Base-by-base conservation (phyloP, 2,113 vertebrate genomes). In the Pluvianellus socialis region DNA sequence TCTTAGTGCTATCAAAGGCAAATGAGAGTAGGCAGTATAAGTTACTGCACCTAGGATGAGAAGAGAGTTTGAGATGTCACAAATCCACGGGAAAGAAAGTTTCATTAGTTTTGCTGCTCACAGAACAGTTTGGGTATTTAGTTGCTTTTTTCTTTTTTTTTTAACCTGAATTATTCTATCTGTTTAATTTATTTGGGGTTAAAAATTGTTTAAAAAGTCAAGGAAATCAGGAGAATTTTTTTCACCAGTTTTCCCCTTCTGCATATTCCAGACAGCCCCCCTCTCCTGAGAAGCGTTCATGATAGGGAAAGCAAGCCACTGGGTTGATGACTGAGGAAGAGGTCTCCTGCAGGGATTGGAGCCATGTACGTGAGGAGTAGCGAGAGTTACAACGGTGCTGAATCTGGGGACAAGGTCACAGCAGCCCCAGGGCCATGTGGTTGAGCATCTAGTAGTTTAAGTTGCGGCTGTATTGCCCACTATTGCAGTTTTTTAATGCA, bases 221-320 rank as follows among this genome's bases (percentile, higher is more conserved):
- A 58, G 10, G 10, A 66, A 86, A 73, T 7, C 4, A 33, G 23
- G 15, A 47, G 12, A 73, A 38, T 33, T 59, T 40, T 81, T 62
- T 49, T 13, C 8, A 47, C 14, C 1, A 1, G 0, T 15, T 74
- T 74, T n/a, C 6, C 6, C 7, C 2, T 10, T 71, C 50, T 44
- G 10, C 8, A 3, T 59, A 24, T 77, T 80, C 22, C n/a, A 47
- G 14, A 24, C 12, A 50, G 5, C 12, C 8, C 1, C 8, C 4
- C 18, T 70, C 6, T 83, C 22, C 20, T 7, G 1, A 33, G 13
- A 62, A 61, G 17, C 50, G 21, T 7, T 85, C 27, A 20, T 5
- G 10, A 9, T 5, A 33, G 2, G 67, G 28, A 63, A 68, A 33
- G 14, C n/a, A 73, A 73, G 50, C 18, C 27, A 82, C 26, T 7